phyloP scores from a whole-genome alignment of 2,888 invertebrate species.

The Mythimna albipuncta region DNA sequence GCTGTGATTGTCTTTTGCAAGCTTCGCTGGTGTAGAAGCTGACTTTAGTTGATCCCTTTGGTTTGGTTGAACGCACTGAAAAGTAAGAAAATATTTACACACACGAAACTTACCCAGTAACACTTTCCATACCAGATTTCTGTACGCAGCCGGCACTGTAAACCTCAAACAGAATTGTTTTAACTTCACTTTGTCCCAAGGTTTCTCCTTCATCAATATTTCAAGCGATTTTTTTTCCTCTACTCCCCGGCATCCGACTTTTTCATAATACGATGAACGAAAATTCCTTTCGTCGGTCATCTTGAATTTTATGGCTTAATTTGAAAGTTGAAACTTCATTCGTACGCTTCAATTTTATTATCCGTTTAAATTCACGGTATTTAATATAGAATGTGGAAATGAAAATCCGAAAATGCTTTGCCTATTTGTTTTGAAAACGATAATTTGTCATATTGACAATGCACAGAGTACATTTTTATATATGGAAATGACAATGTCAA shows the following conservation, averaged over 20 bases:
- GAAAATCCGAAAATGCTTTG: neutral
- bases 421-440: constrained; percentile 32
- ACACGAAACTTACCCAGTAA: constrained; percentile 91
- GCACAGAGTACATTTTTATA: too few species aligned
- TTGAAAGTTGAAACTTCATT: constrained; percentile 7
- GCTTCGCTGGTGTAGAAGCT: too few species aligned
- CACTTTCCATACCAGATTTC: constrained; percentile 96
- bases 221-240: constrained; percentile 97
- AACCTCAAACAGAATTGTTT: constrained; percentile 96
- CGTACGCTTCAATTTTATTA: neutral
- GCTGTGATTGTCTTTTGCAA: neutral
- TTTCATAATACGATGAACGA: constrained; percentile 95
- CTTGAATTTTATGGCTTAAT: constrained; percentile 33
- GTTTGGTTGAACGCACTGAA: neutral
- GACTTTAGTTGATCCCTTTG: neutral
- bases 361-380: neutral
- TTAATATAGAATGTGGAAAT: neutral
- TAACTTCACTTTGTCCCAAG: constrained; percentile 94
- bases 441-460: constrained; percentile 2
- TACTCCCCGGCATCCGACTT: constrained; percentile 97
- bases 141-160: constrained; percentile 95
- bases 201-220: constrained; percentile 96
- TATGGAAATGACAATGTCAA: neutral
- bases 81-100: neutral
- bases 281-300: constrained; percentile 94